A percentile compares a stretch with the other conserved stretches of the same genome.
Evolutionary conservation across 1,140 invertebrate genomes (phyloP).

Genomic region (Drosophila busckii): DNA sequence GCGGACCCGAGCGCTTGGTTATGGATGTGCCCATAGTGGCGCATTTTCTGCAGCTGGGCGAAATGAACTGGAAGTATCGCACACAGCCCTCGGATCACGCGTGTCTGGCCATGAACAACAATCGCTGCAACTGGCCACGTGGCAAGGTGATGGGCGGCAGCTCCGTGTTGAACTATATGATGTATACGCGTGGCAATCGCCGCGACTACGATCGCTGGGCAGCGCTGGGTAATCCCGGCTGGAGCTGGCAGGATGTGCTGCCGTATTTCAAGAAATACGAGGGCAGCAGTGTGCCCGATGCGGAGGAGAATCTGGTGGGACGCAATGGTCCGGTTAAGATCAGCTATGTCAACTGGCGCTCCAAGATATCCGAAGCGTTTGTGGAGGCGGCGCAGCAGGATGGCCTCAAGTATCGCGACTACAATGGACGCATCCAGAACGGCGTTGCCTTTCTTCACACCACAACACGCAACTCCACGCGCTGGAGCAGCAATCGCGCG

Average conservation of each 20-base stretch:
- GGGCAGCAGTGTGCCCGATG: conserved; percentile 82
- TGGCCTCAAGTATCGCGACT: conserved; percentile 85
- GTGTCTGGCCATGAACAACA: conserved; percentile 79
- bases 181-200: conserved; percentile 88
- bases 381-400: conserved; percentile 84
- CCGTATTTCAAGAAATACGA: conserved; percentile 91
- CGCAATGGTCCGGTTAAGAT: conserved; percentile 81
- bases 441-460: conserved; percentile 84
- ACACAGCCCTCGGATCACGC: conserved; percentile 82
- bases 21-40: conserved; percentile 86
- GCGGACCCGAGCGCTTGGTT: conserved; percentile 81
- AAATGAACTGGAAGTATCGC: conserved; percentile 85
- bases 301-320: conserved; percentile 81
- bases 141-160: conserved; percentile 91
- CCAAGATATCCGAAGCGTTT: conserved; percentile 84
- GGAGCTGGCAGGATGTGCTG: conserved; percentile 90
- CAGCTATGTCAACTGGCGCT: conserved; percentile 81
- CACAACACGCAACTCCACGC: conserved; percentile 84
- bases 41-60: conserved; percentile 82
- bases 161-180: conserved; percentile 94
- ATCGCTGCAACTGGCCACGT: conserved; percentile 85
- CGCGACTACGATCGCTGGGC: conserved; percentile 90
- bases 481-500: conserved; percentile 87
- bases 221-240: conserved; percentile 86
- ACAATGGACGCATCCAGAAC: conserved; percentile 84